These are phyloP conservation scores for Manis javanica DNA, from an alignment of 2,797 vertebrate species.

Conservation along the genomic window DNA sequence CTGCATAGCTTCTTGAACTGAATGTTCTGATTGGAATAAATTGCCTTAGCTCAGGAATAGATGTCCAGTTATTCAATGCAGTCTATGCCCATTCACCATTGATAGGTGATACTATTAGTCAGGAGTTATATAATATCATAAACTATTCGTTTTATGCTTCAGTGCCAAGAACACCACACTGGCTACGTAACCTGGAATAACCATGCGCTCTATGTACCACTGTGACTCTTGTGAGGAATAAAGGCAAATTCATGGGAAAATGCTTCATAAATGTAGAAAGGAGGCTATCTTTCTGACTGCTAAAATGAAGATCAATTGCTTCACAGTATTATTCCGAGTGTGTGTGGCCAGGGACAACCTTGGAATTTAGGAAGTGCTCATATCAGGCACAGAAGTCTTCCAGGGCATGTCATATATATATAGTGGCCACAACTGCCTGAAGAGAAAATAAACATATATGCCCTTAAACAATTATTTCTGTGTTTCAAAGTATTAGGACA, in stretches of 20 bases:
- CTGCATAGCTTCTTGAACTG: slow-evolving; percentile 5
- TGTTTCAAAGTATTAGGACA: slow-evolving; percentile 16
- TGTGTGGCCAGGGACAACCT: not conserved
- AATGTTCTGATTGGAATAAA: slow-evolving; percentile 39
- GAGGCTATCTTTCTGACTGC: not conserved
- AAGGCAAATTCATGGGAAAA: not conserved
- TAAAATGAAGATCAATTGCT: slow-evolving; percentile 31
- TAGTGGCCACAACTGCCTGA: not conserved
- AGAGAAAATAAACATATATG: slow-evolving; percentile 23
- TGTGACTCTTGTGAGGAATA: not conserved
- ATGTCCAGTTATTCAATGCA: slow-evolving; percentile 47
- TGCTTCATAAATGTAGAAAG: not conserved
- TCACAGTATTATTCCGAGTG: not conserved
- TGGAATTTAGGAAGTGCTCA: not conserved
- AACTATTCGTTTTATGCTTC: not conserved
- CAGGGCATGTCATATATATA: not conserved
- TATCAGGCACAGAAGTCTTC: not conserved
- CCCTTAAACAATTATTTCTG: slow-evolving; percentile 15
- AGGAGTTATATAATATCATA: slow-evolving; percentile 11
- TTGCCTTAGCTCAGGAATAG: slow-evolving; percentile 26
- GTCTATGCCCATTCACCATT: slow-evolving; percentile 25
- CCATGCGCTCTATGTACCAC: not conserved
- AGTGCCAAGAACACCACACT: not conserved
- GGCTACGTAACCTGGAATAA: slow-evolving; percentile 1
- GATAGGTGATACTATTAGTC: slow-evolving; percentile 15